Percentiles rank a stretch among this genome's conserved stretches.
phyloP scores from a whole-genome alignment of 2,797 vertebrate genomes.

The Characodon lateralis region DNA sequence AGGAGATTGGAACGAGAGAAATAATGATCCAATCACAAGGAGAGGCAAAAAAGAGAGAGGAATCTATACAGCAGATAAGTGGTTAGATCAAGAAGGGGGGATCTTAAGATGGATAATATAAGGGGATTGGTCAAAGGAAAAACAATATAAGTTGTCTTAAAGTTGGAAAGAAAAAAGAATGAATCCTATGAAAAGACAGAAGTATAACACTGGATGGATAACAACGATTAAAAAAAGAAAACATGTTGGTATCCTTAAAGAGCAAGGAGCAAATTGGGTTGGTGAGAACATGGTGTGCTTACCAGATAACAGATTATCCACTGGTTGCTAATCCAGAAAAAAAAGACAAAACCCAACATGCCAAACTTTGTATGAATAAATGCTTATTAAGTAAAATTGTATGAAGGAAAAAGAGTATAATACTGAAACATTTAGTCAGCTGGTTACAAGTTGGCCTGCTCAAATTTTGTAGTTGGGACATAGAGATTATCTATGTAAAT shows the following conservation, averaged over 20 bases:
- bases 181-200: background rate
- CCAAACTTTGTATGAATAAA: background rate
- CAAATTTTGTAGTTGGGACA: too few relatives aligned
- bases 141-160: conserved; percentile 16
- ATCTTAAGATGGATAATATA: conserved; percentile 5
- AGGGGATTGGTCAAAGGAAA: conserved; percentile 6
- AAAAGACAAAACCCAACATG: background rate
- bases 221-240: background rate
- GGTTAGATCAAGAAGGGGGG: conserved; percentile 15
- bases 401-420: background rate
- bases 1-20: conserved; percentile 15
- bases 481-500: too few relatives aligned
- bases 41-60: conserved; percentile 1
- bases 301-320: background rate
- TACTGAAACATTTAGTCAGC: background rate
- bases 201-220: background rate
- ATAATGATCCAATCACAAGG: conserved; percentile 35
- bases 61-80: conserved; percentile 11
- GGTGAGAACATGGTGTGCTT: background rate
- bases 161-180: background rate
- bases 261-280: background rate
- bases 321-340: background rate
- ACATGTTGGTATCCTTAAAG: too few relatives aligned
- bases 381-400: background rate
- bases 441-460: too few relatives aligned